A percentile compares a stretch with the other conserved stretches of the same genome.
Conservation (phyloP, 2,888 invertebrate genomes). For the Pelosia muscerda region DNA sequence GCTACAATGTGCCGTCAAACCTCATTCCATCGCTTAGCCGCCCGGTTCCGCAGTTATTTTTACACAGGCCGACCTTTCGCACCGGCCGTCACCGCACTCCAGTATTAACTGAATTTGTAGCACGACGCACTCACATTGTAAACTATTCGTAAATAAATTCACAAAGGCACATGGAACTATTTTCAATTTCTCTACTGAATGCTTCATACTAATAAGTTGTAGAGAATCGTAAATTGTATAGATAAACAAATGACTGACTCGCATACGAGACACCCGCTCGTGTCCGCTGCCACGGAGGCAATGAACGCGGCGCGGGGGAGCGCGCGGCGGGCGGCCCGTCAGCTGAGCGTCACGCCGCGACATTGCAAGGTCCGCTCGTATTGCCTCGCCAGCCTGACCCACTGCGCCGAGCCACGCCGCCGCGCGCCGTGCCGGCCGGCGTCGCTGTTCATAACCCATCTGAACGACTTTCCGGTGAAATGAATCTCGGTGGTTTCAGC, state of each 20-base stretch:
- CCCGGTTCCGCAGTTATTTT: constrained; percentile 87
- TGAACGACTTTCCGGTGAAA: constrained; percentile 27
- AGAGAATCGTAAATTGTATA: constrained; percentile 51
- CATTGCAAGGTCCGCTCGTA: constrained; percentile 88
- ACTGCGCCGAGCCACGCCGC: constrained; percentile 66
- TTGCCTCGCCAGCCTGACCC: constrained; percentile 82
- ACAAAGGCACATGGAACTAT: constrained; percentile 44
- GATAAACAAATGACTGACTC: constrained; percentile 53
- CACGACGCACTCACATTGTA: constrained; percentile 78
- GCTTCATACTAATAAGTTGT: constrained; percentile 38
- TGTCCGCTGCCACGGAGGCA: constrained; percentile 89
- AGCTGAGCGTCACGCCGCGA: constrained; percentile 88
- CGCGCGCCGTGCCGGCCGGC: constrained; percentile 49
- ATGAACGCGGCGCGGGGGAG: constrained; percentile 88
- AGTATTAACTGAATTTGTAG: constrained; percentile 70
- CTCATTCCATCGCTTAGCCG: constrained; percentile 86
- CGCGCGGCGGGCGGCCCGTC: constrained; percentile 77
- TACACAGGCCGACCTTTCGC: constrained; percentile 87
- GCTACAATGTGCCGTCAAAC: constrained; percentile 86
- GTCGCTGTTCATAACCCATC: constrained; percentile 33
- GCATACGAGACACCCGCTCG: constrained; percentile 77
- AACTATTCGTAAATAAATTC: constrained; percentile 54
- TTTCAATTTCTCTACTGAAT: constrained; percentile 30
- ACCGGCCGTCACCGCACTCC: constrained; percentile 85
- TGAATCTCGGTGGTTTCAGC: background rate